Evolutionary conservation across 2,113 vertebrate genomes (phyloP).

Genomic region (Nothobranchius kuhntae): DNA sequence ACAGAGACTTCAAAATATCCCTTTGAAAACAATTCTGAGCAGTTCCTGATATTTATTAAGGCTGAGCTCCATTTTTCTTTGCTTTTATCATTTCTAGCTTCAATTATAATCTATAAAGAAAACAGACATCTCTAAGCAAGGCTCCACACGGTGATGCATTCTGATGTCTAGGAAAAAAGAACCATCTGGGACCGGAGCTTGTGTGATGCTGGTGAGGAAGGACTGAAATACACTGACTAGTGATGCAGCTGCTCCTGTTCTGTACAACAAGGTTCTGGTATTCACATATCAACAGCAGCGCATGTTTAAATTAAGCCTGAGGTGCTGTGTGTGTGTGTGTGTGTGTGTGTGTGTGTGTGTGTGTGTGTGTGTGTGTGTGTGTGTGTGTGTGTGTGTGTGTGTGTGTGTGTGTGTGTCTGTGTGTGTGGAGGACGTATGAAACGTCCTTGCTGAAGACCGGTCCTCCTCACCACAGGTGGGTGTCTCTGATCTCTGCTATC

Average conservation of each 20-base stretch:
- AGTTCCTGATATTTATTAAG: too few relatives aligned
- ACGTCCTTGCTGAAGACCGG: constrained; percentile 8
- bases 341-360: background rate
- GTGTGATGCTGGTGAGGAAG: constrained; percentile 17
- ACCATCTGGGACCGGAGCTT: background rate
- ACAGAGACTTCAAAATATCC: too few relatives aligned
- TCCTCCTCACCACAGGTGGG: constrained; percentile 92
- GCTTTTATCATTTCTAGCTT: constrained; percentile 56
- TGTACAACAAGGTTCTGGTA: constrained; percentile 78
- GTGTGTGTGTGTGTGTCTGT: background rate
- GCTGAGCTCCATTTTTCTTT: background rate
- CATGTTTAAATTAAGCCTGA: constrained; percentile 67
- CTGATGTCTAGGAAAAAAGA: too few relatives aligned
- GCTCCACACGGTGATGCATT: constrained; percentile 56
- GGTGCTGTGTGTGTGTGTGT: constrained; percentile 5
- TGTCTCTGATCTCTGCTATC: constrained; percentile 97
- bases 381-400: background rate
- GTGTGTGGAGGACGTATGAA: constrained; percentile 26
- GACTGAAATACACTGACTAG: constrained; percentile 30
- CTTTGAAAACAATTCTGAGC: too few relatives aligned
- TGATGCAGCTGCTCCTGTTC: constrained; percentile 76
- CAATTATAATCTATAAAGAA: constrained; percentile 70
- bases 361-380: background rate
- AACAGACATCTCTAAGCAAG: constrained; percentile 51
- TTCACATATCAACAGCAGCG: constrained; percentile 80